phyloP scores from a whole-genome alignment of 1,140 invertebrate genomes.

The Myzus persicae region DNA sequence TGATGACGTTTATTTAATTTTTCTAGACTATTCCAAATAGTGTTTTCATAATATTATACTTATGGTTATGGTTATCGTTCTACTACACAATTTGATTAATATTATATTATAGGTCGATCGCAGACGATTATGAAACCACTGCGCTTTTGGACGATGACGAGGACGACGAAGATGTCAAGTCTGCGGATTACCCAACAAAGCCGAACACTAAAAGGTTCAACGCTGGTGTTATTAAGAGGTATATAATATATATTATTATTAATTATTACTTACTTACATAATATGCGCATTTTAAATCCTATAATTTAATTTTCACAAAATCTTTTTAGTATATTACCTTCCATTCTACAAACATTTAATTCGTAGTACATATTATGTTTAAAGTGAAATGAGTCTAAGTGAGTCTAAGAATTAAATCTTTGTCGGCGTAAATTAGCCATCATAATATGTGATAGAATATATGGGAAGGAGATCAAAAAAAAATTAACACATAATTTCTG shows the following conservation, averaged over 20 bases:
- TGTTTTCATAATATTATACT: no score
- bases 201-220: not conserved
- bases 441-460: not conserved
- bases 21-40: not conserved
- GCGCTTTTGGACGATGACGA: not conserved
- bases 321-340: no score
- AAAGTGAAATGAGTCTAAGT: no score
- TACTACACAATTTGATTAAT: not conserved
- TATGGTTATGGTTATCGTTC: not conserved
- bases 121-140: not conserved
- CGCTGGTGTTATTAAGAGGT: not conserved
- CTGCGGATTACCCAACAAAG: not conserved
- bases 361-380: not conserved
- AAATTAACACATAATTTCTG: not conserved
- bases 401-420: no score
- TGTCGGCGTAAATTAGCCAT: no score
- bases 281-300: not conserved
- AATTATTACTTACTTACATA: not conserved
- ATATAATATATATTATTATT: not conserved
- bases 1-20: not conserved
- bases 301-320: not conserved
- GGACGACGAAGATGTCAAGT: not conserved
- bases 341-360: no score
- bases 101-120: not conserved
- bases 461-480: not conserved